phyloP scores from a whole-genome alignment of 2,797 vertebrate species.

The Lycodopsis pacificus region DNA sequence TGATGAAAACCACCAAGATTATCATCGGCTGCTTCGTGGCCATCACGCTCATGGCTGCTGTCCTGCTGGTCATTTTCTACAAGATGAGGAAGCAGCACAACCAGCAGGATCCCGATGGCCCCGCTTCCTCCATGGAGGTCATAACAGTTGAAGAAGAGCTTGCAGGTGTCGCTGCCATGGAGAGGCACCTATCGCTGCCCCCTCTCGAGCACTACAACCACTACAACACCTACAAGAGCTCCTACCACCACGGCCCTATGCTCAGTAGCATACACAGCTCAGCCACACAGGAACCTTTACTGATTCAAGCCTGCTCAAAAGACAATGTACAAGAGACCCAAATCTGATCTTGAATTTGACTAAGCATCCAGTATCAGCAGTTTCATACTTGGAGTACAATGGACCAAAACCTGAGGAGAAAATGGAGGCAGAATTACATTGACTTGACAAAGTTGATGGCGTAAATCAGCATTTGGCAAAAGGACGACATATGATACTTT shows the following conservation, averaged over 20 bases:
- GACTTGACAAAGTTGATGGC: conserved; percentile 62
- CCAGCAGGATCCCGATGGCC: conserved; percentile 96
- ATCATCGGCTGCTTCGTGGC: conserved; percentile 99
- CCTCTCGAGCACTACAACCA: conserved; percentile 98
- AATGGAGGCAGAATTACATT: conserved; percentile 63
- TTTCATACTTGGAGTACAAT: conserved; percentile 73
- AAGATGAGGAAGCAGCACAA: conserved; percentile 99
- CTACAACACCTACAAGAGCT: conserved; percentile 99
- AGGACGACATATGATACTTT: conserved; percentile 97
- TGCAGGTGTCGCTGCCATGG: conserved; percentile 93
- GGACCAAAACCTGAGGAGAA: conserved; percentile 70
- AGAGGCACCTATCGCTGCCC: conserved; percentile 97
- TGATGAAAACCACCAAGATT: conserved; percentile 99
- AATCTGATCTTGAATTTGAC: conserved; percentile 87
- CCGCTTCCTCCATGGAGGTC: conserved; percentile 97
- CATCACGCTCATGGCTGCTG: conserved; percentile 99
- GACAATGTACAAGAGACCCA: conserved; percentile 99
- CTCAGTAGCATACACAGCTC: conserved; percentile 99
- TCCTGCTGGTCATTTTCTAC: conserved; percentile 99
- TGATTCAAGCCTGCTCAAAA: conserved; percentile 99
- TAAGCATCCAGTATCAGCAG: conserved; percentile 54
- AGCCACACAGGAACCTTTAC: conserved; percentile 98
- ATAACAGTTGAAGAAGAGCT: conserved; percentile 99
- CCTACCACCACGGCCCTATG: conserved; percentile 97
- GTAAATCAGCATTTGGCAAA: conserved; percentile 91